These are phyloP conservation scores for Abscondita cerata DNA, from an alignment of 2,888 invertebrate species.

Conservation along the genomic window DNA sequence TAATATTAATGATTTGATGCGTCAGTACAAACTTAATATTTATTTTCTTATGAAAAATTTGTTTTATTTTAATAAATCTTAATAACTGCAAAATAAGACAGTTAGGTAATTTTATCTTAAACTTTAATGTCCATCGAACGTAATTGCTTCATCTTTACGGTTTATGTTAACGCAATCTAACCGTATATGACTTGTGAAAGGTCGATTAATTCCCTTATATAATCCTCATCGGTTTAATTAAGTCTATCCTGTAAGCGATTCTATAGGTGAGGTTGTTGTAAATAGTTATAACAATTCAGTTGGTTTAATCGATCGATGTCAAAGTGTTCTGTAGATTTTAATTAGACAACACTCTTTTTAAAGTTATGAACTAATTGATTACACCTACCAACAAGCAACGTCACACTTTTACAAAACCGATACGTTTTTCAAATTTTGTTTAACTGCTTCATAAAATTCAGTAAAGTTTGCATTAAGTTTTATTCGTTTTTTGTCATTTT, in stretches of 20 bases:
- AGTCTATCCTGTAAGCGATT: slow-evolving; percentile 17
- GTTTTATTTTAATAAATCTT: too few relatives aligned
- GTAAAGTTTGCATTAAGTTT: slow-evolving; percentile 20
- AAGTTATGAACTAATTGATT: too few relatives aligned
- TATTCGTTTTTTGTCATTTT: slow-evolving; percentile 28
- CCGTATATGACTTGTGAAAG: slow-evolving; percentile 20
- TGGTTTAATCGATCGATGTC: too few relatives aligned
- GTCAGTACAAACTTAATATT: too few relatives aligned
- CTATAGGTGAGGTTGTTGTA: slow-evolving; percentile 20
- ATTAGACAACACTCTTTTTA: too few relatives aligned
- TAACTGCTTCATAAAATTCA: too few relatives aligned
- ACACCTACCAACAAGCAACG: too few relatives aligned
- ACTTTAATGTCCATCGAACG: neutral
- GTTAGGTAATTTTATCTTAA: neutral
- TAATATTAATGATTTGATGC: slow-evolving; percentile 18
- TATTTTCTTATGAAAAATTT: too few relatives aligned
- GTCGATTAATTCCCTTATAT: slow-evolving; percentile 23
- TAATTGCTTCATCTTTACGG: slow-evolving; percentile 8
- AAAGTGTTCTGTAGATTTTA: too few relatives aligned
- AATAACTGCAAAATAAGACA: too few relatives aligned
- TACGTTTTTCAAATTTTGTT: too few relatives aligned
- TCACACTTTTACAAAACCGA: neutral
- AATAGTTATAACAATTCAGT: too few relatives aligned
- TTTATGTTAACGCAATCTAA: slow-evolving; percentile 18
- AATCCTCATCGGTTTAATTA: slow-evolving; percentile 27